Base-by-base conservation (phyloP, 92 coral and sea anemone genomes). In the Porites rus region DNA sequence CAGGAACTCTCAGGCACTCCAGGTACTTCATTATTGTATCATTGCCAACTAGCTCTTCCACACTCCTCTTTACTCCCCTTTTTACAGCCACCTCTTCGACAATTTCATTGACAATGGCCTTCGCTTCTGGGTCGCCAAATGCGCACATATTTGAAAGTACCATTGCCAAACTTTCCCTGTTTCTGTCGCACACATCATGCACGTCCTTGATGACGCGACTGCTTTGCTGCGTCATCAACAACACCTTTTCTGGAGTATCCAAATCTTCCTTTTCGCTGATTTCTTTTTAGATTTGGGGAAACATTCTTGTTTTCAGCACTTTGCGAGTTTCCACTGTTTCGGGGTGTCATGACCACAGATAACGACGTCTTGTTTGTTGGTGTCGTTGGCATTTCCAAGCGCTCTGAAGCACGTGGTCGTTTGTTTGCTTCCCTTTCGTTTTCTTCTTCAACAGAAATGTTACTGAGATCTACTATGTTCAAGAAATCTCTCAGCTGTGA, bases 41-140 rank as follows among this genome's bases (percentile, higher is more conserved):
- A 18, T 61, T 17, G 65, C 65, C 65, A 61, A 61, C 17, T 61
- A 61, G 65, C 12, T 61, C 65, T 18, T 61, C 65, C 11, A 61
- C 65, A 6, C 16, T 61, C 65, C 65, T 61, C 65, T 61, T 61
- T 18, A 61, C 65, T 61, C 65, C 65, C n/a, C 65, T 13, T 61
- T 61, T 61, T 18, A 61, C 65, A 61, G n/a, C 65, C 65, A 61
- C n/a, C n/a, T 61, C 65, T 18, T 61, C 65, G 31, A 28, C 31
- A 28, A 28, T 28, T 2, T 28, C 31, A 0, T 28, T 2, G 31
- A 28, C 31, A 3, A 61, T 61, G 17, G 65, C 65, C 65, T 61
- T 61, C 3, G 65, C 65, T 61, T 61, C 65, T 61, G 65, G 65
- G 65, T 61, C 65, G 65, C 65, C 65, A 61, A 61, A 61, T 61